Percentiles rank a stretch among this genome's conserved stretches.
These are phyloP conservation scores for Rhopilema esculentum DNA, from an alignment of 30 jellyfish, hydroid and myxozoan genomes.

Conservation along the genomic window DNA sequence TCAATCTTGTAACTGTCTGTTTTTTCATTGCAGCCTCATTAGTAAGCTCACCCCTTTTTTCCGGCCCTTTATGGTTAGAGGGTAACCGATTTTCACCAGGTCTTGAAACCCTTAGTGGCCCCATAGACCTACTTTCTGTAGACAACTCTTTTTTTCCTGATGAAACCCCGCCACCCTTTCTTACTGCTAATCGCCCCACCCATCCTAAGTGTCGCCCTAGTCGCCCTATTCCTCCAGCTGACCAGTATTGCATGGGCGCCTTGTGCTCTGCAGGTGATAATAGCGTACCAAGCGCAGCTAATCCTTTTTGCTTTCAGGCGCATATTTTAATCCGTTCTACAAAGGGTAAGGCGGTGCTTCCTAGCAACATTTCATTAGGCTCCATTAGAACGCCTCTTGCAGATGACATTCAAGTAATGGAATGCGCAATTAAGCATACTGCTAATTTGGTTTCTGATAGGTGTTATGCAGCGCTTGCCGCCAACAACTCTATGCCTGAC, in stretches of 20 bases:
- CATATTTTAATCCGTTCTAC: not conserved
- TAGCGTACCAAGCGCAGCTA: not conserved
- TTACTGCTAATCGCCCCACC: not conserved
- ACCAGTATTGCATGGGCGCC: not conserved
- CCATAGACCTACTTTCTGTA: no score
- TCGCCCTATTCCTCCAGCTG: constrained; percentile 19
- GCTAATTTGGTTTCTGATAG: not conserved
- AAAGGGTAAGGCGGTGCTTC: not conserved
- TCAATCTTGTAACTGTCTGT: not conserved
- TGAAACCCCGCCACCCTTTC: constrained; percentile 1
- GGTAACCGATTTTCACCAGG: constrained; percentile 37
- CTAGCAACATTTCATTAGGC: not conserved
- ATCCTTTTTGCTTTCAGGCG: not conserved
- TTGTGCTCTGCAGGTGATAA: not conserved
- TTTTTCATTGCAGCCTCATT: not conserved
- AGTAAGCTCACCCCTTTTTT: constrained; percentile 6
- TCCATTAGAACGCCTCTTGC: not conserved
- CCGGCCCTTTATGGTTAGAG: constrained; percentile 29
- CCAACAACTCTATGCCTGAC: not conserved
- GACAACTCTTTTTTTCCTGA: not conserved
- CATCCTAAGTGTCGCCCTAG: constrained; percentile 8
- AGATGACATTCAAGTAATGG: not conserved
- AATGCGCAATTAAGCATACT: not conserved
- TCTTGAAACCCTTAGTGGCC: constrained; percentile 40
- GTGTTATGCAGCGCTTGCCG: not conserved